Evolutionary conservation across 2,113 vertebrate genomes (phyloP).

Genomic region (Stigmatopora nigra): DNA sequence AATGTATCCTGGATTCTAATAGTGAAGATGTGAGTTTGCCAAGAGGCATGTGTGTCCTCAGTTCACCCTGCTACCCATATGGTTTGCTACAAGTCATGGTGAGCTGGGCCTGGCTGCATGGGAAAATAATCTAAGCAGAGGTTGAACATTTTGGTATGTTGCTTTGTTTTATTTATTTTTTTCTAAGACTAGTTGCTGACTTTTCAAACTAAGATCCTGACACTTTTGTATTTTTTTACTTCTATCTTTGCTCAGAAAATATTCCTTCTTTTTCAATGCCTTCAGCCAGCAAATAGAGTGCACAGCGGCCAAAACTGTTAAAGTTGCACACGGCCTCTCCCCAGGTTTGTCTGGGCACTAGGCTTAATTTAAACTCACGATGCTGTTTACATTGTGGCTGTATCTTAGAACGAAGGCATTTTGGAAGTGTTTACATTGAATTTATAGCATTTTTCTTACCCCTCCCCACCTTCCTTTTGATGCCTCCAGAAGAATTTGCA

Average conservation of each 20-base stretch:
- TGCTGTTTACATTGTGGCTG: constrained; percentile 41
- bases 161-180: constrained; percentile 9
- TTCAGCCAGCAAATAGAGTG: constrained; percentile 46
- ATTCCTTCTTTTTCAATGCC: constrained; percentile 16
- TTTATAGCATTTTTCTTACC: constrained; percentile 8
- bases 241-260: constrained; percentile 41
- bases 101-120: constrained; percentile 57
- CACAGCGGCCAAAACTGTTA: constrained; percentile 45
- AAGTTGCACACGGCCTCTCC: constrained; percentile 32
- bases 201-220: constrained; percentile 45
- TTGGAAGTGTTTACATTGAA: constrained; percentile 27
- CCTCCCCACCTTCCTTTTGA: constrained; percentile 7
- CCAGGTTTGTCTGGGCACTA: constrained; percentile 29
- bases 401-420: constrained; percentile 32
- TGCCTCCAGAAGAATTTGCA: constrained; percentile 15
- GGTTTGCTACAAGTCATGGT: constrained; percentile 70
- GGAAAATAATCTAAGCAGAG: constrained; percentile 53
- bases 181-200: constrained; percentile 26
- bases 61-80: constrained; percentile 72
- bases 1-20: constrained; percentile 74
- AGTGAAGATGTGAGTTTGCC: constrained; percentile 71
- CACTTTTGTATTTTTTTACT: constrained; percentile 41
- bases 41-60: constrained; percentile 73
- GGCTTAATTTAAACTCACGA: constrained; percentile 45
- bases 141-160: constrained; percentile 29